These are phyloP conservation scores for Idaea aversata DNA, from an alignment of 2,888 invertebrate species.

Conservation along the genomic window DNA sequence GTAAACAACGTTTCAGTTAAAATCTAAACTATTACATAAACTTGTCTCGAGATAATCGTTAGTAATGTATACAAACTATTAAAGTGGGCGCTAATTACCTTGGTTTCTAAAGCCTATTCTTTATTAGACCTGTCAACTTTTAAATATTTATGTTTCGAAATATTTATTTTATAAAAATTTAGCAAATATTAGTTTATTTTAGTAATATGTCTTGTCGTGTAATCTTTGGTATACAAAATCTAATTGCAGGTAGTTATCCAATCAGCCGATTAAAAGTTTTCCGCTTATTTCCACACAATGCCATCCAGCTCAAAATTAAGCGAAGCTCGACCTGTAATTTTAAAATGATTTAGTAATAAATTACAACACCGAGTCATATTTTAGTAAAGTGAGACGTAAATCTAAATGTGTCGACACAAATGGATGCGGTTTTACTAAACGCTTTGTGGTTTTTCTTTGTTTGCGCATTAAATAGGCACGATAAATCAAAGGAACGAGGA, in stretches of 20 bases:
- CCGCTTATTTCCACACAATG: background rate
- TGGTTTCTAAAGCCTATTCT: background rate
- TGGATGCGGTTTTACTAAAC: conserved; percentile 9
- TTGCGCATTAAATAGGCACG: conserved; percentile 18
- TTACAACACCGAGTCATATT: background rate
- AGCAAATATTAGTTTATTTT: background rate
- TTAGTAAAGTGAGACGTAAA: background rate
- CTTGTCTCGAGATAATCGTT: background rate
- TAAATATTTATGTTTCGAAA: background rate
- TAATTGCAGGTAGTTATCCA: background rate
- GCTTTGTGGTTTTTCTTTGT: conserved; percentile 19
- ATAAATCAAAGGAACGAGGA: conserved; percentile 28
- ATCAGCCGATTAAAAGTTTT: background rate
- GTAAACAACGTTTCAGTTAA: background rate
- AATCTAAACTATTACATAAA: background rate
- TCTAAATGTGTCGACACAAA: conserved; percentile 5
- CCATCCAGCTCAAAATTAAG: background rate
- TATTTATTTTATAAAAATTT: background rate
- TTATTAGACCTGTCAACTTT: background rate
- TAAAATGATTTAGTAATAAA: conserved; percentile 1
- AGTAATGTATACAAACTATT: background rate
- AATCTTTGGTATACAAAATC: background rate
- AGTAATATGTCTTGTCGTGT: background rate
- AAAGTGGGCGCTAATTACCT: background rate
- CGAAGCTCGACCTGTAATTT: background rate